These are phyloP conservation scores for Eumeta japonica DNA, from an alignment of 1,140 invertebrate species.

Conservation along the genomic window DNA sequence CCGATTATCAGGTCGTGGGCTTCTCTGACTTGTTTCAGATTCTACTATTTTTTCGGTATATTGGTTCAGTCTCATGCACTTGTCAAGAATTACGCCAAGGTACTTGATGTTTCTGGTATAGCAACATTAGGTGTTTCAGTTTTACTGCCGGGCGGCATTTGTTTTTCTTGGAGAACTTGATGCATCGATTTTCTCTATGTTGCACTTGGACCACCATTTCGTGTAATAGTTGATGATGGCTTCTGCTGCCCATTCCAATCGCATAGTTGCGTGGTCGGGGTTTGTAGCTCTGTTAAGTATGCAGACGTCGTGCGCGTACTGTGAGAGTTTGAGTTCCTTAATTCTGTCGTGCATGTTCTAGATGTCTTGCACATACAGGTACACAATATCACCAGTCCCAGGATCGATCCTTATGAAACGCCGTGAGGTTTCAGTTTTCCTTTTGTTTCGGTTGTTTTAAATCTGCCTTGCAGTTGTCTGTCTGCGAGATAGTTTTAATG, in stretches of 20 bases:
- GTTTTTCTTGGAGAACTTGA: slow-evolving; percentile 7
- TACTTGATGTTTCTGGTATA: slow-evolving; percentile 5
- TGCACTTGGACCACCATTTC: slow-evolving; percentile 6
- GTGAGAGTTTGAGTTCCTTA: too few species aligned
- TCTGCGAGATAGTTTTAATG: slow-evolving; percentile 7
- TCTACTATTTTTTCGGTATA: slow-evolving; percentile 5
- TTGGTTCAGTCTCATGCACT: slow-evolving; percentile 6
- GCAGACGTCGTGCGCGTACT: background rate
- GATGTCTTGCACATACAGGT: slow-evolving; percentile 6
- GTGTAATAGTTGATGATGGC: slow-evolving; percentile 7
- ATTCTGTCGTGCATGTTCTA: too few species aligned
- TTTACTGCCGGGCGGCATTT: slow-evolving; percentile 4
- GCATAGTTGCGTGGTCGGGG: too few species aligned
- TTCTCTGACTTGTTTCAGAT: slow-evolving; percentile 8
- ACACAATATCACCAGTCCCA: slow-evolving; percentile 6
- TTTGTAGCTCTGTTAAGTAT: too few species aligned
- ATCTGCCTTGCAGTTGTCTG: slow-evolving; percentile 4
- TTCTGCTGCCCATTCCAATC: too few species aligned
- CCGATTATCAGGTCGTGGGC: slow-evolving; percentile 7
- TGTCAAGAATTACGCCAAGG: slow-evolving; percentile 6
- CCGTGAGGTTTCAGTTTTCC: slow-evolving; percentile 4
- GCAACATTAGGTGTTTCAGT: slow-evolving; percentile 3
- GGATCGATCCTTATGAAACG: slow-evolving; percentile 8
- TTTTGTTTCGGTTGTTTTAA: slow-evolving; percentile 2
- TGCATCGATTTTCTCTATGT: slow-evolving; percentile 8